A percentile compares a stretch with the other conserved stretches of the same genome.
These are phyloP conservation scores for Enteromius paludinosus DNA, from an alignment of 2,797 vertebrate genomes.

Conservation along the genomic window DNA sequence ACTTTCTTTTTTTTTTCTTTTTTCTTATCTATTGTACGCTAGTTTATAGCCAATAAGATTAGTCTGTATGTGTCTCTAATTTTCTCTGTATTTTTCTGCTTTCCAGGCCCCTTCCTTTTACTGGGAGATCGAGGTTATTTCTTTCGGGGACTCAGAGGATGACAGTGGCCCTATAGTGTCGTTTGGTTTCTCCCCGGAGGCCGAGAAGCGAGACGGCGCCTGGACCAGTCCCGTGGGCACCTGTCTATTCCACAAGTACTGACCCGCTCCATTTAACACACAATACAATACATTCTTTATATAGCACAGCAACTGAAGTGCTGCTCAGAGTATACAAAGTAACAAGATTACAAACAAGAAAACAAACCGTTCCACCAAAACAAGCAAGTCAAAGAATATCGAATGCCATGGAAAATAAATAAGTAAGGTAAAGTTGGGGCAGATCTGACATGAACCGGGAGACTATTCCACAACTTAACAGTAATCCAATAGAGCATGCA, in stretches of 20 bases:
- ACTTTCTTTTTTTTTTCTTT: neutral
- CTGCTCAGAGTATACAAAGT: too few species aligned
- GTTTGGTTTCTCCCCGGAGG: conserved; percentile 97
- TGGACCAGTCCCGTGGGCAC: conserved; percentile 99
- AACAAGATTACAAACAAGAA: too few species aligned
- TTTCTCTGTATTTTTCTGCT: neutral
- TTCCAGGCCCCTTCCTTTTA: conserved; percentile 96
- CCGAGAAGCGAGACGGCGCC: conserved; percentile 95
- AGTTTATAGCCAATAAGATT: neutral
- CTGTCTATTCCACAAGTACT: conserved; percentile 98
- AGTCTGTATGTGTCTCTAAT: neutral
- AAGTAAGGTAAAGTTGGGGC: too few species aligned
- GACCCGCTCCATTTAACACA: neutral
- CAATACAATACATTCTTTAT: too few species aligned
- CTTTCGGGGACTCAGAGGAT: conserved; percentile 97
- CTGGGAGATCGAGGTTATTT: conserved; percentile 98
- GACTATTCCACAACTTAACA: too few species aligned
- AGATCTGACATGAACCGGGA: too few species aligned
- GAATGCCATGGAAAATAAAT: too few species aligned
- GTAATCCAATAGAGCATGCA: too few species aligned
- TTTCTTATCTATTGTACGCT: neutral
- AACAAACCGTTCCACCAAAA: too few species aligned
- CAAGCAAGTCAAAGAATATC: too few species aligned
- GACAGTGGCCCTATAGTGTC: conserved; percentile 98
- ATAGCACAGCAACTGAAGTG: too few species aligned